phyloP scores from a whole-genome alignment of 1,140 invertebrate genomes.

The Ctenoplectra terminalis region DNA sequence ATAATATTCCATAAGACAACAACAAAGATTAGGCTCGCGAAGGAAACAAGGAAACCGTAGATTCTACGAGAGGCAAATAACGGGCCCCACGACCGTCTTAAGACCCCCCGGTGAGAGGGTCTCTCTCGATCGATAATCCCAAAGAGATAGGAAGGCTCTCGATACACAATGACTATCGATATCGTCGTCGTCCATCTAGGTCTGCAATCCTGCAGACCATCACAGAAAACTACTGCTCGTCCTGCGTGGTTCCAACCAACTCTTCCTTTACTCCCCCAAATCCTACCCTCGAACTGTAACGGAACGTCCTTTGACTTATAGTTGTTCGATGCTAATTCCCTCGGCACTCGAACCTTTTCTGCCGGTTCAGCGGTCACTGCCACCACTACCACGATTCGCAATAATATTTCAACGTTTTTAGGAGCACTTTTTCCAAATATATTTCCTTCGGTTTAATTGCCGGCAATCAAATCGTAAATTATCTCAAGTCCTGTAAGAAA shows the following conservation, averaged over 20 bases:
- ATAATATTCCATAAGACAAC: neutral
- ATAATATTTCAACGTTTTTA: neutral
- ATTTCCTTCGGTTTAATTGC: neutral
- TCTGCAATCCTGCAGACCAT: neutral
- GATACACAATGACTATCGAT: conserved; percentile 60
- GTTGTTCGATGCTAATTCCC: conserved; percentile 40
- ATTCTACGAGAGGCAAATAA: conserved; percentile 9
- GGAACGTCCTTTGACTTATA: conserved; percentile 15
- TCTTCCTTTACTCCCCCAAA: neutral
- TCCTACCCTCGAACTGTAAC: conserved; percentile 3
- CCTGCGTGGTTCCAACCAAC: neutral
- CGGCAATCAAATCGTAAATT: conserved; percentile 25
- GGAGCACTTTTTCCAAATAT: neutral
- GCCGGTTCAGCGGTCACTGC: neutral
- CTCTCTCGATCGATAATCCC: conserved; percentile 46
- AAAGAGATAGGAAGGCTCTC: conserved; percentile 35
- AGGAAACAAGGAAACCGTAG: neutral
- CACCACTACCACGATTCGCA: neutral
- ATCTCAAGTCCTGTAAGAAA: neutral
- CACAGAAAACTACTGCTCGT: conserved; percentile 11
- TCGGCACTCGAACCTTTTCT: neutral
- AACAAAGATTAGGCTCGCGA: neutral
- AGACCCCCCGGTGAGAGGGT: conserved; percentile 55
- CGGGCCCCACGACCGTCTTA: neutral
- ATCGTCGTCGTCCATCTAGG: conserved; percentile 51